Evolutionary conservation across 2,797 vertebrate species (phyloP).

Genomic region (Crax fasciolata): DNA sequence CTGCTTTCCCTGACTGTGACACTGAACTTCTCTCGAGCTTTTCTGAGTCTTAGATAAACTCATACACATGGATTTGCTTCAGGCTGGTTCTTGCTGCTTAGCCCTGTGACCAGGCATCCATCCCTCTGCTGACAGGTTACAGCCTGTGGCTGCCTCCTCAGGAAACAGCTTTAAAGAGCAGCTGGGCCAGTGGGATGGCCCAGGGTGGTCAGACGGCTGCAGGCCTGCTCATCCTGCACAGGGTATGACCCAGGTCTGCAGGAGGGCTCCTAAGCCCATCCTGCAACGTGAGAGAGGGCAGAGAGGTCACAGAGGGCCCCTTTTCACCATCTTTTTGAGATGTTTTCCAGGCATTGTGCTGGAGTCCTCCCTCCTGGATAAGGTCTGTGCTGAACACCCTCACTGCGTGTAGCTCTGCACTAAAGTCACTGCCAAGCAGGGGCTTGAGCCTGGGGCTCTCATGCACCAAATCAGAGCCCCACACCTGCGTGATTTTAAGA

Average conservation of each 20-base stretch:
- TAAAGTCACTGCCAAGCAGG: background rate
- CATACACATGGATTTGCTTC: background rate
- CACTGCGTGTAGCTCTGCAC: background rate
- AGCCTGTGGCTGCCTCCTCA: background rate
- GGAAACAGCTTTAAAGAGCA: background rate
- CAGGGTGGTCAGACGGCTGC: background rate
- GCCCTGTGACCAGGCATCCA: background rate
- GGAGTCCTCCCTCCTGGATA: background rate
- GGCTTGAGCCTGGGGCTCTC: background rate
- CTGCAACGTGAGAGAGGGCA: background rate
- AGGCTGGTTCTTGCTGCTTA: background rate
- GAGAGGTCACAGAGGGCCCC: background rate
- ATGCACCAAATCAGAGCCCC: background rate
- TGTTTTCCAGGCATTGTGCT: background rate
- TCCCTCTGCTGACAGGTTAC: background rate
- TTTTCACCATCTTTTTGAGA: rapidly evolving
- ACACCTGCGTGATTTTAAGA: background rate
- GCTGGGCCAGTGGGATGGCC: background rate
- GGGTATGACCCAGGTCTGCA: background rate
- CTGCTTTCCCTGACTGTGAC: background rate
- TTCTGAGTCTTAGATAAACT: slow-evolving; percentile 31
- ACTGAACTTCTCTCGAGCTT: slow-evolving; percentile 9
- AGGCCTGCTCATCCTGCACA: background rate
- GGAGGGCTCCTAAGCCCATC: background rate
- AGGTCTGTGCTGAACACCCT: rapidly evolving